A percentile compares a stretch with the other conserved stretches of the same genome.
Evolutionary conservation across 35 echinoderm and acorn worm genomes (phyloP).

Genomic region (Stichopus chloronotus): DNA sequence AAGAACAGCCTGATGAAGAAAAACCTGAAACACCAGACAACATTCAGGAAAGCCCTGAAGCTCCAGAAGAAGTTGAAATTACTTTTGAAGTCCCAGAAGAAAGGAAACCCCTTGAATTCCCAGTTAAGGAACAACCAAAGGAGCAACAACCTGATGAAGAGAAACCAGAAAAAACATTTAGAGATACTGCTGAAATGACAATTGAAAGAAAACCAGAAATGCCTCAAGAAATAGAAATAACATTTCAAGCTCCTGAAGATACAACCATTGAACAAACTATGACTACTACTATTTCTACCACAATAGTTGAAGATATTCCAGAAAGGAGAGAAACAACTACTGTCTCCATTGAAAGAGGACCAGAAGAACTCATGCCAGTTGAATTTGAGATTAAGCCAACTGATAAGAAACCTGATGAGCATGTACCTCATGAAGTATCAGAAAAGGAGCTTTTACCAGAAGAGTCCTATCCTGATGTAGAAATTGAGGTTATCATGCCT

Average conservation of each 20-base stretch:
- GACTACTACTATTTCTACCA: not conserved
- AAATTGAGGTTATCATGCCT: conserved; percentile 48
- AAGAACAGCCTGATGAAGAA: conserved; percentile 6
- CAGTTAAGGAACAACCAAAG: conserved; percentile 29
- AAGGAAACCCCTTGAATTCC: not conserved
- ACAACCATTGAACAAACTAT: not conserved
- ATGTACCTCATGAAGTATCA: conserved; percentile 40
- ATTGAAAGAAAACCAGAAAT: conserved; percentile 17
- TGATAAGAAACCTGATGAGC: not conserved
- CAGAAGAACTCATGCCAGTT: conserved; percentile 32
- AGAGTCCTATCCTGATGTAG: conserved; percentile 25
- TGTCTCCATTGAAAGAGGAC: conserved; percentile 39
- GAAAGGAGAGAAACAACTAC: conserved; percentile 29
- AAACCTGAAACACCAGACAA: conserved; percentile 13
- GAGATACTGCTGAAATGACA: conserved; percentile 16
- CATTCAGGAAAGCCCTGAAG: conserved; percentile 7
- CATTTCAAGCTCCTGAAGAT: conserved; percentile 35
- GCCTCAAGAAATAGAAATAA: conserved; percentile 43
- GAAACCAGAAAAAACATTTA: not conserved
- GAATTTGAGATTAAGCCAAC: conserved; percentile 17
- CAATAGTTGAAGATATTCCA: not conserved
- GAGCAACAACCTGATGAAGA: not conserved
- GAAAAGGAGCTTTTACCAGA: conserved; percentile 21
- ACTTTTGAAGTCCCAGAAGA: conserved; percentile 59
- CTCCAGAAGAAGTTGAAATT: not conserved